Evolutionary conservation across 2,888 invertebrate genomes (phyloP), one percentile per base, ranked within the genome.

Genomic region (Erebia epiphron): DNA sequence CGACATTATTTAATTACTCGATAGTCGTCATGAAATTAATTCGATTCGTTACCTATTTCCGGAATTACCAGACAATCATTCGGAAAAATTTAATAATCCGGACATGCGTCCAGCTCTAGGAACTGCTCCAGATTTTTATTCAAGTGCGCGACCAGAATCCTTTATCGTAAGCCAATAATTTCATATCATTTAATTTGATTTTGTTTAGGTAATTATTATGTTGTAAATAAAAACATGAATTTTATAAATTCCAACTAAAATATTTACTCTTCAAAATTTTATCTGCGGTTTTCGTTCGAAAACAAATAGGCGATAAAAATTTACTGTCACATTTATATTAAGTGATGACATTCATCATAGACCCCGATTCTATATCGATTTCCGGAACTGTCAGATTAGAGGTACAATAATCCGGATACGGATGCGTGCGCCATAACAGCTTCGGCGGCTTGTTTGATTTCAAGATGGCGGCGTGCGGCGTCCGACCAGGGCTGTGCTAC

Each of bases 401-500:
- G 75, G 75, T 92, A 88, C 0, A 91, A 80, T 13, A 96, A 91
- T 58, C 96, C 96, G 78, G 96, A 95, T 3, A 98, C 97, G 26
- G 98, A 96, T 7, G 98, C 98, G 89, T 98, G 98, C 1, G 98
- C 97, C 94, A 98, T 96, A 68, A 99, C 94, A 0, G 97, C 96
- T 82, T 97, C 96, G 41, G 98, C 97, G 54, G 98, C 98, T 89
- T 98, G 98, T 82, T 96, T 95, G 8, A 98, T 96, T 91, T 99
- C 99, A 73, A 99, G 93, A 78, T 97, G 95, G 63, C 96, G 92
- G 72, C 96, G 94, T 0, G 97, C 95, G 79, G 98, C 98, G 72
- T 95, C 94, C 82, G 98, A 95, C 99, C 99, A 99, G 76, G 97
- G 96, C 65, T 87, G 87, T 0, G 99, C 97, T 11, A 98, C 96